Conservation (phyloP, 2,888 invertebrate species). For the Hirtodrosophila trivittata region DNA sequence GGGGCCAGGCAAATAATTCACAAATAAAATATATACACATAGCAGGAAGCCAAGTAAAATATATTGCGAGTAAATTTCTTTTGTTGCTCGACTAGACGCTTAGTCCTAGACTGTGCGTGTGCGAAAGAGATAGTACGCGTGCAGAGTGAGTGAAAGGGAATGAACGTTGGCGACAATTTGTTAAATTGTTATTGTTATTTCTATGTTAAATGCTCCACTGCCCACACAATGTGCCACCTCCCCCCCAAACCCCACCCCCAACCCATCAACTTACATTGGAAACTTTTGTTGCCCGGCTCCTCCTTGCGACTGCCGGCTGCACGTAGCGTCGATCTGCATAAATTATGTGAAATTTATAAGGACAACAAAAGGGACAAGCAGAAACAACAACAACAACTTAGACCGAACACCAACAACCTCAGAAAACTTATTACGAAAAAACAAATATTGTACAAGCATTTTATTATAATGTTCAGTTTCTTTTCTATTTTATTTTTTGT, state of each 20-base stretch:
- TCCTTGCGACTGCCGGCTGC: slow-evolving; percentile 61
- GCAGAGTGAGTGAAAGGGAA: slow-evolving; percentile 11
- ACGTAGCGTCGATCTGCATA: slow-evolving; percentile 77
- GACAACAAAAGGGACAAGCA: slow-evolving; percentile 60
- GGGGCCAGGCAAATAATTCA: slow-evolving; percentile 68
- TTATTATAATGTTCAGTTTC: slow-evolving; percentile 45
- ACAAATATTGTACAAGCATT: slow-evolving; percentile 68
- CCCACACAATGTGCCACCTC: slow-evolving; percentile 60
- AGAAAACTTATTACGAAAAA: slow-evolving; percentile 68
- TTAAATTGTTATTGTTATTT: slow-evolving; percentile 80
- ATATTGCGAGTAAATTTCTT: slow-evolving; percentile 72
- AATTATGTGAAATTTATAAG: slow-evolving; percentile 76
- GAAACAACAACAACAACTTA: slow-evolving; percentile 13
- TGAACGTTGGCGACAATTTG: slow-evolving; percentile 71
- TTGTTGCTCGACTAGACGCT: slow-evolving; percentile 72
- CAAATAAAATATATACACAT: slow-evolving; percentile 52
- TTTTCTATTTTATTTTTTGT: not conserved
- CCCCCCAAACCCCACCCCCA: not conserved
- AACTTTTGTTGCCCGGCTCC: slow-evolving; percentile 35
- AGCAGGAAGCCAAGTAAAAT: slow-evolving; percentile 70
- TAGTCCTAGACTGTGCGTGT: slow-evolving; percentile 39
- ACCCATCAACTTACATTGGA: slow-evolving; percentile 19
- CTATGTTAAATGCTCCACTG: slow-evolving; percentile 78
- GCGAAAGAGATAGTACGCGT: slow-evolving; percentile 6
- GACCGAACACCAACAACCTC: slow-evolving; percentile 6